These are phyloP conservation scores for Dioctria rufipes DNA, from an alignment of 2,888 invertebrate species.

Conservation along the genomic window DNA sequence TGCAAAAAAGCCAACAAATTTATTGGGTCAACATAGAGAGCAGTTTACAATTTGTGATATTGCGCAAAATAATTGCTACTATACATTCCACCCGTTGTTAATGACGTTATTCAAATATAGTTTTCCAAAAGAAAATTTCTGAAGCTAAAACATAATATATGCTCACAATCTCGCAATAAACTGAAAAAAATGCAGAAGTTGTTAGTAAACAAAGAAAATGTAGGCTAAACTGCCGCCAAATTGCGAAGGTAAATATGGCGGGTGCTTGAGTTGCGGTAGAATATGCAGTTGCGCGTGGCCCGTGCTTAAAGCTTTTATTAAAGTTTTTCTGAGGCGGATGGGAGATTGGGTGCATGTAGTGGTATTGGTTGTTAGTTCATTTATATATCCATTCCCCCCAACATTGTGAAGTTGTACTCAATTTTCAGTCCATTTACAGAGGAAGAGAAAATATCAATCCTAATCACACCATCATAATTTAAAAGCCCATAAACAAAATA, in stretches of 20 bases:
- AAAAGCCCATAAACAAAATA: too few relatives aligned
- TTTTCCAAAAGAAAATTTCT: background rate
- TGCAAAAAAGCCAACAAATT: background rate
- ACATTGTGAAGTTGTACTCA: too few relatives aligned
- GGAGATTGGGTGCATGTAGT: background rate
- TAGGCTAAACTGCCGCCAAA: conserved; percentile 38
- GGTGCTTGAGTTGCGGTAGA: background rate
- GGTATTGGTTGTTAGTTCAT: too few relatives aligned
- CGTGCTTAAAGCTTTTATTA: conserved; percentile 16
- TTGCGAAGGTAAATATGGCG: background rate
- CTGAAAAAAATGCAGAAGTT: conserved; percentile 32
- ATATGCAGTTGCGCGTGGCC: conserved; percentile 44
- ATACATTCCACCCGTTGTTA: background rate
- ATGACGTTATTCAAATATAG: background rate
- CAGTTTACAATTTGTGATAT: background rate
- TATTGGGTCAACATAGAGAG: too few relatives aligned
- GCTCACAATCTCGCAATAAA: background rate
- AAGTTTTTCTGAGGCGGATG: background rate
- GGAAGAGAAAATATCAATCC: too few relatives aligned
- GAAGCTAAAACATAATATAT: background rate
- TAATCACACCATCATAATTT: too few relatives aligned
- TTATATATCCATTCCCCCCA: too few relatives aligned
- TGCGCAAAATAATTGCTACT: background rate
- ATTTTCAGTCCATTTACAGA: too few relatives aligned
- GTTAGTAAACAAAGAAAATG: conserved; percentile 48